These are phyloP conservation scores for Machimus atricapillus DNA, from an alignment of 2,888 invertebrate genomes.

Conservation along the genomic window DNA sequence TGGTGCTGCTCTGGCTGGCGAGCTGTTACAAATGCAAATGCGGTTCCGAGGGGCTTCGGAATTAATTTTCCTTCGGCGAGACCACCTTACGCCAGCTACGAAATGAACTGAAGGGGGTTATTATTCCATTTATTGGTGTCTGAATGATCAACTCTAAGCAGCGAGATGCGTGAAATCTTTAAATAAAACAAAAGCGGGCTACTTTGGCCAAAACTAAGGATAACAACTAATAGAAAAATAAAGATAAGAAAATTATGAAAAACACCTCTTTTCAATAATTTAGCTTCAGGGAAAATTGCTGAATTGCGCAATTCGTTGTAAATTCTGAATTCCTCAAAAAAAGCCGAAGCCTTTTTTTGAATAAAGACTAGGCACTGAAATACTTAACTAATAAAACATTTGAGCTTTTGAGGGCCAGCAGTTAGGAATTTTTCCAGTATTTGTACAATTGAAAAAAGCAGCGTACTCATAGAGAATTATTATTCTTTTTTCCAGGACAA, in stretches of 20 bases:
- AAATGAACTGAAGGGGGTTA: background rate
- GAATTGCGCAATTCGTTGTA: no score
- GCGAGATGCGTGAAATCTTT: no score
- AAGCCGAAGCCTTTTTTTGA: no score
- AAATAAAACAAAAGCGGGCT: no score
- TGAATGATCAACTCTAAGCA: no score
- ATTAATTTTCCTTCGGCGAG: background rate
- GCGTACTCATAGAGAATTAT: background rate
- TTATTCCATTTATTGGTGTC: background rate
- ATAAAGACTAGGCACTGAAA: no score
- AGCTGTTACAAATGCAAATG: background rate
- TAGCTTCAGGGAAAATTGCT: background rate
- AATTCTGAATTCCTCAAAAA: no score
- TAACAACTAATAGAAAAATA: background rate
- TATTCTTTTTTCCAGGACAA: slow-evolving; percentile 9
- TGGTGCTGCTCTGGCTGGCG: background rate
- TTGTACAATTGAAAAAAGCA: background rate
- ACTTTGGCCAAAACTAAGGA: no score
- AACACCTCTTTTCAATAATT: background rate
- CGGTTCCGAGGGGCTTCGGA: background rate
- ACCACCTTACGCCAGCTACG: background rate
- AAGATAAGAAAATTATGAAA: background rate
- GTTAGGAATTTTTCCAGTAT: background rate
- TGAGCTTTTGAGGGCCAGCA: background rate
- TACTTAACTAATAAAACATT: background rate